Base-by-base conservation (phyloP, 2,113 vertebrate genomes). In the Halcyon senegalensis region DNA sequence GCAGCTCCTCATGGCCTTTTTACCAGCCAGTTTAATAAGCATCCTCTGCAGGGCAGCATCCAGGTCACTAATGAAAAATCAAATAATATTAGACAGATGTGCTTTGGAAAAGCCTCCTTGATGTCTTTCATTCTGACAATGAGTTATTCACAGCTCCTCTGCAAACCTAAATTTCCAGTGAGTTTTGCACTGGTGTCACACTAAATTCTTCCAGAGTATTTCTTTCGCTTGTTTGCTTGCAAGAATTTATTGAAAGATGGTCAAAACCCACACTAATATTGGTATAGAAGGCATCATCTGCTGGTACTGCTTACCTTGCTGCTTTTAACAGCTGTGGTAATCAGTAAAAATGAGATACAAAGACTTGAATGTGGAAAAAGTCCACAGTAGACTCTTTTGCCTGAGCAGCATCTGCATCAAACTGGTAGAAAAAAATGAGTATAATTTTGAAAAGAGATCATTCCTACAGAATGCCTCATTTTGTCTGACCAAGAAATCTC, bases 311-410 rank as follows among this genome's bases (percentile, higher is more conserved):
- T 97, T 94, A 91, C 87, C 91, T 93, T 69, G 95, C 95, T 94
- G 87, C 89, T 87, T 84, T 53, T 37, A 94, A 94, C 94, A 94
- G 94, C 95, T 96, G 96, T 87, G 94, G 79, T 91, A 95, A 93
- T 95, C 93, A 82, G 89, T 93, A 93, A 96, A 96, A 96, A 97
- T 93, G 93, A 97, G 91, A 92, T 96, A 91, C 94, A 91, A 94
- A 91, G 48, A 64, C 89, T 95, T 75, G 80, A 94, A 84, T 79
- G 88, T 91, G 87, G 93, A 89, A 96, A 97, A 96, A 95, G 69
- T 79, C 93, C 48, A 10, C 48, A 64, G 93, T 56, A 89, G 48
- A 77, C 89, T 92, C 72, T 96, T 94, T 86, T 83, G 51, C 23
- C 10, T 6, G 60, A 90, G 46, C 69, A 91, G 76, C 93, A 94